Evolutionary conservation across 92 coral and sea anemone species (phyloP).

Genomic region (Palythoa heliodiscus): DNA sequence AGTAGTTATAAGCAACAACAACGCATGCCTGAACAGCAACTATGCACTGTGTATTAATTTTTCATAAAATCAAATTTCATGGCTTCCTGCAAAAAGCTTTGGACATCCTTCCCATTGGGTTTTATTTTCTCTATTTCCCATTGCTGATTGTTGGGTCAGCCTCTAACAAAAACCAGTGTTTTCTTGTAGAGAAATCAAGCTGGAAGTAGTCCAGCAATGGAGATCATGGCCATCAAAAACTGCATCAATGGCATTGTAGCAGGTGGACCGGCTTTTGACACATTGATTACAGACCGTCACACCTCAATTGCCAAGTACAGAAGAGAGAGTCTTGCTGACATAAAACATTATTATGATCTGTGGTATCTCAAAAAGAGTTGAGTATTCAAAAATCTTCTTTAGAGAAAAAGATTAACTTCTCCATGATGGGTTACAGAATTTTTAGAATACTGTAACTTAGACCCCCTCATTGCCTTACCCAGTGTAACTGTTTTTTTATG

Average conservation of each 20-base stretch:
- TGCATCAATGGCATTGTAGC: slow-evolving; percentile 53
- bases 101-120: not conserved
- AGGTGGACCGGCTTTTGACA: slow-evolving; percentile 7
- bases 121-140: not conserved
- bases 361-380: slow-evolving; percentile 1
- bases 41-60: not conserved
- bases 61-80: not conserved
- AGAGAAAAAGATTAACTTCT: not conserved
- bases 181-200: slow-evolving; percentile 62
- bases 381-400: not conserved
- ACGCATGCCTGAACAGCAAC: not conserved
- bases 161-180: not conserved
- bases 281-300: slow-evolving; percentile 13
- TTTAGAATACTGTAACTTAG: too few relatives aligned
- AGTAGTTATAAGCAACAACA: not conserved
- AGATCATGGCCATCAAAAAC: slow-evolving; percentile 58
- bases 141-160: not conserved
- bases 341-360: slow-evolving; percentile 23
- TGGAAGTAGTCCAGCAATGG: slow-evolving; percentile 68
- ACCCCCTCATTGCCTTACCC: not conserved
- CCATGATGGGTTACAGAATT: not conserved
- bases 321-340: slow-evolving; percentile 9
- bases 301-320: slow-evolving; percentile 27
- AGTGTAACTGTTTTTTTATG: not conserved
- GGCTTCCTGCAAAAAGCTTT: not conserved